These are phyloP conservation scores for Vesta saturnalis DNA, from an alignment of 2,888 invertebrate species.

Conservation along the genomic window DNA sequence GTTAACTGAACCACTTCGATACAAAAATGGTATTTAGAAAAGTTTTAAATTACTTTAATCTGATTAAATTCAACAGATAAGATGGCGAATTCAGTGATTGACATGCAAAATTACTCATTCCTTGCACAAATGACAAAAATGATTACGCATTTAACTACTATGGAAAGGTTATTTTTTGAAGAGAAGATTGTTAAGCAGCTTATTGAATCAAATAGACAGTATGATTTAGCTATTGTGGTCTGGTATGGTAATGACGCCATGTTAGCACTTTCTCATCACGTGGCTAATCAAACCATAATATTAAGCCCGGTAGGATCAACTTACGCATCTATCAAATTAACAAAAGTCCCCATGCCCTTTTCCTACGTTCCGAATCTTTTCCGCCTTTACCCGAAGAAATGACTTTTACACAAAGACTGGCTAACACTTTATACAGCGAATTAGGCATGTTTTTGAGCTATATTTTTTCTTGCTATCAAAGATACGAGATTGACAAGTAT, in stretches of 20 bases:
- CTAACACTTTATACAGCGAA: background rate
- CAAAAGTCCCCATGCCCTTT: conserved; percentile 53
- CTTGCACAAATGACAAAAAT: background rate
- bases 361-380: conserved; percentile 54
- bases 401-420: conserved; percentile 44
- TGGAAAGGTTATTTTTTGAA: conserved; percentile 11
- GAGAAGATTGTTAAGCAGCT: conserved; percentile 29
- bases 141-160: background rate
- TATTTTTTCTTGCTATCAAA: background rate
- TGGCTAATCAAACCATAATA: conserved; percentile 54
- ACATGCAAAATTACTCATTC: conserved; percentile 2
- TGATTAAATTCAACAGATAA: background rate
- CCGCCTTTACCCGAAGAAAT: conserved; percentile 46
- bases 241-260: conserved; percentile 54
- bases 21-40: conserved; percentile 16
- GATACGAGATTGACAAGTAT: conserved; percentile 19
- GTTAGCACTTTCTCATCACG: conserved; percentile 53
- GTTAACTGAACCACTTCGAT: conserved; percentile 6
- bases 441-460: background rate
- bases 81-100: background rate
- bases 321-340: conserved; percentile 44
- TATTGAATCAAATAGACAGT: conserved; percentile 41
- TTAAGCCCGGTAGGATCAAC: conserved; percentile 51
- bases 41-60: background rate
- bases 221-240: conserved; percentile 52